phyloP scores from a whole-genome alignment of 2,888 invertebrate species.

The Malthinus seriepunctatus region DNA sequence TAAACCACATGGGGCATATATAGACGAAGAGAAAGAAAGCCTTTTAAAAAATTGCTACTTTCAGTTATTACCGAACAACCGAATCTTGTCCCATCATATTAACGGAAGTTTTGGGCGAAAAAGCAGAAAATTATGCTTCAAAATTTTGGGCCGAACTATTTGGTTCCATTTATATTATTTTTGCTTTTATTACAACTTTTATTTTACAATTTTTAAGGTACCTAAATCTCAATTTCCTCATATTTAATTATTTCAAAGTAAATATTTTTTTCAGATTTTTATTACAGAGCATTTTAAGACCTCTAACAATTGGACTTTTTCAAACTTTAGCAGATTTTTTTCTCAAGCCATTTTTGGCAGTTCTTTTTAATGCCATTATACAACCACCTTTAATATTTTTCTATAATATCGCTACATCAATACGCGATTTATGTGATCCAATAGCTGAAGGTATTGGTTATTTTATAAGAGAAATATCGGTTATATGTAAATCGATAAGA shows the following conservation, averaged over 20 bases:
- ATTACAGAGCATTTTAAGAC: conserved; percentile 62
- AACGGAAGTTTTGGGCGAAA: conserved; percentile 62
- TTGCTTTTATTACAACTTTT: conserved; percentile 64
- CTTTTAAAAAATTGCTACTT: conserved; percentile 23
- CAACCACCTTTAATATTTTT: conserved; percentile 70
- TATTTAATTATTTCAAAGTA: not conserved
- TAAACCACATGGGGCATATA: no score
- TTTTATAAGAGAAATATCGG: conserved; percentile 56
- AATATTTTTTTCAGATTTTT: conserved; percentile 53
- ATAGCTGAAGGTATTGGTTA: conserved; percentile 61
- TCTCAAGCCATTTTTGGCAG: conserved; percentile 67
- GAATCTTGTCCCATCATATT: conserved; percentile 63
- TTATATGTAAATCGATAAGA: conserved; percentile 54
- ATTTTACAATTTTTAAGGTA: conserved; percentile 63
- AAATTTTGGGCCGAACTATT: conserved; percentile 71
- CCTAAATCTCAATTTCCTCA: conserved; percentile 16
- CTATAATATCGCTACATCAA: conserved; percentile 64
- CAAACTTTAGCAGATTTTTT: conserved; percentile 69
- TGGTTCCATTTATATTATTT: conserved; percentile 63
- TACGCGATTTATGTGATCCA: conserved; percentile 66
- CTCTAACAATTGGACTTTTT: conserved; percentile 63
- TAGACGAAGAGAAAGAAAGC: no score
- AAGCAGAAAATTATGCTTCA: conserved; percentile 62
- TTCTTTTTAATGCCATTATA: conserved; percentile 65
- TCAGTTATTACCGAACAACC: conserved; percentile 64